These are phyloP conservation scores for Alentia gelatinosa DNA, from an alignment of 2,888 invertebrate genomes.

Conservation along the genomic window DNA sequence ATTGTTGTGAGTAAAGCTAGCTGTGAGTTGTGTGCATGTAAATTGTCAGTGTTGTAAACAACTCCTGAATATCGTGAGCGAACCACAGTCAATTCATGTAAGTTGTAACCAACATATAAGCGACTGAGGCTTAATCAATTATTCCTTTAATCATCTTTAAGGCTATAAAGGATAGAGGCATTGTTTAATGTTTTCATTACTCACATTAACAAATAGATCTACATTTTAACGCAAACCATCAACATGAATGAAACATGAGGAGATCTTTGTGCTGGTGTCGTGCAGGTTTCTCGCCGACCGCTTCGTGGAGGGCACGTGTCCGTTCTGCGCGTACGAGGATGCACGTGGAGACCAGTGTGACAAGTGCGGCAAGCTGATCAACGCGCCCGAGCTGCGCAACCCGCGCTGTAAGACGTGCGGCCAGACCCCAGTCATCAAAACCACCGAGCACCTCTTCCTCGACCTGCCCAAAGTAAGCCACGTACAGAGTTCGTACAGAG, in stretches of 20 bases:
- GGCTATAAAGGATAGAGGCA: no score
- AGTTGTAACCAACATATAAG: no score
- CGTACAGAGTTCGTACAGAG: no score
- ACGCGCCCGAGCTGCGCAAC: constrained; percentile 91
- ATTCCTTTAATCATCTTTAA: no score
- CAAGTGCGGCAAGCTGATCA: constrained; percentile 96
- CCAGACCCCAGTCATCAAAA: constrained; percentile 85
- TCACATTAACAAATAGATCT: background rate
- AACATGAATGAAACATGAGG: background rate
- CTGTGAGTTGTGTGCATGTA: no score
- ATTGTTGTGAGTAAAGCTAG: no score
- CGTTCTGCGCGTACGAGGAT: constrained; percentile 93
- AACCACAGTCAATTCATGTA: no score
- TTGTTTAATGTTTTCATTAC: background rate
- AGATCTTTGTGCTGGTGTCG: background rate
- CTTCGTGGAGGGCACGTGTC: constrained; percentile 98
- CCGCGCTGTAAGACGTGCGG: constrained; percentile 94
- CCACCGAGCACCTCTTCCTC: constrained; percentile 95
- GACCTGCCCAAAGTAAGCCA: constrained; percentile 95
- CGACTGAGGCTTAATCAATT: no score
- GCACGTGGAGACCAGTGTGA: constrained; percentile 99
- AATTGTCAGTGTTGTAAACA: no score
- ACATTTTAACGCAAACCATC: no score
- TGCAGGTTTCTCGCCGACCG: constrained; percentile 83
- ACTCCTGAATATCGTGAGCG: no score